phyloP scores from a whole-genome alignment of 2,888 invertebrate genomes.

The Lithosia quadra region DNA sequence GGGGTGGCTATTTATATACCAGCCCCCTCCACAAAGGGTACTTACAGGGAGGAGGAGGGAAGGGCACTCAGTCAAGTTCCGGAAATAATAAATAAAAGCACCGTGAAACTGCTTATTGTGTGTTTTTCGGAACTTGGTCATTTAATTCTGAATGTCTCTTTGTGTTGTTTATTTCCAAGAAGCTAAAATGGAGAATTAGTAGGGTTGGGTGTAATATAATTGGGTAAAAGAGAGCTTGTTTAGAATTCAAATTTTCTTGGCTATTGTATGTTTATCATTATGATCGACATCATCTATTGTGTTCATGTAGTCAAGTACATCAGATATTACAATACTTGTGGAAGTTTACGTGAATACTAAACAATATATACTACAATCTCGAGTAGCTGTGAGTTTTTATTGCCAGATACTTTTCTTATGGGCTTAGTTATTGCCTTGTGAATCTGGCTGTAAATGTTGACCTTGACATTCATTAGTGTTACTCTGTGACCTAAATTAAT shows the following conservation, averaged over 20 bases:
- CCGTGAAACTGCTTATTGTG: constrained; percentile 49
- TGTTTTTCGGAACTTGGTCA: constrained; percentile 28
- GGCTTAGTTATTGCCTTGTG: too few species aligned
- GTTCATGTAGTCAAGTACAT: not conserved
- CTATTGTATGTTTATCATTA: not conserved
- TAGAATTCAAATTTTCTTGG: not conserved
- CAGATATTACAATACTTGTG: not conserved
- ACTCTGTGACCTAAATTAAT: too few species aligned
- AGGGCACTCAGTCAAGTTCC: constrained; percentile 42
- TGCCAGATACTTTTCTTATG: too few species aligned
- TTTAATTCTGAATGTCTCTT: constrained; percentile 39
- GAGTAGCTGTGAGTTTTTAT: too few species aligned
- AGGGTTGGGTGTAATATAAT: constrained; percentile 13
- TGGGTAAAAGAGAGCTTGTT: not conserved
- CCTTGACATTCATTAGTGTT: too few species aligned
- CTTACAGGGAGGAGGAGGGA: constrained; percentile 13
- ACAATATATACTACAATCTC: too few species aligned
- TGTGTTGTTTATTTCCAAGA: constrained; percentile 16
- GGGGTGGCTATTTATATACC: constrained; percentile 40
- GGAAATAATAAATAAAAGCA: constrained; percentile 57
- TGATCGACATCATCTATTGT: not conserved
- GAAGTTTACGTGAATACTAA: not conserved
- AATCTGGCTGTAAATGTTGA: too few species aligned
- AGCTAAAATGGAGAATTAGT: constrained; percentile 4
- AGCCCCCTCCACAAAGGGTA: constrained; percentile 26